Percentiles rank a stretch among this genome's conserved stretches.
Evolutionary conservation across 1,140 invertebrate genomes (phyloP).

Genomic region (Trichoplusia ni): DNA sequence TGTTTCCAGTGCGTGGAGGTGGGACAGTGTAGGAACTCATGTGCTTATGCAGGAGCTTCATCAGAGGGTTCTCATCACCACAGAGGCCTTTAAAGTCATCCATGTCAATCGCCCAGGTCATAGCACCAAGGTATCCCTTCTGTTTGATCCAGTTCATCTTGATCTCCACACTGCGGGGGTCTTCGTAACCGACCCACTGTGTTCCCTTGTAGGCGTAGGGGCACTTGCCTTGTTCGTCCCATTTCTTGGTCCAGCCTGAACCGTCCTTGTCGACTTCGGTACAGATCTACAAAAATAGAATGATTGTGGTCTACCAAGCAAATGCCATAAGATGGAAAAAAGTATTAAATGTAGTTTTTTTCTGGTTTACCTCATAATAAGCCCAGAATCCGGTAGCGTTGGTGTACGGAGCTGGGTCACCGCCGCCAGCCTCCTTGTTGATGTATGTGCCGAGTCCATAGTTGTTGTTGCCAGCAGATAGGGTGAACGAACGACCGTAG

Average conservation of each 20-base stretch:
- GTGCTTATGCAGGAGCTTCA: constrained; percentile 86
- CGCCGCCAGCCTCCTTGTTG: constrained; percentile 93
- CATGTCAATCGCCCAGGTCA: constrained; percentile 96
- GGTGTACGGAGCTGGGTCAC: constrained; percentile 91
- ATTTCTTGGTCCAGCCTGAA: constrained; percentile 90
- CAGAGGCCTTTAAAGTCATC: constrained; percentile 91
- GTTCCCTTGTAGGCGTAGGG: constrained; percentile 93
- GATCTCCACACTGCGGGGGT: constrained; percentile 88
- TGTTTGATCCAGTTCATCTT: constrained; percentile 94
- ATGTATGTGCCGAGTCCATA: constrained; percentile 92
- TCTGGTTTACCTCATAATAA: constrained; percentile 89
- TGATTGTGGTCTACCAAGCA: neutral
- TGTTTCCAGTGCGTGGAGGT: constrained; percentile 83
- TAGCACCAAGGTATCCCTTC: constrained; percentile 91
- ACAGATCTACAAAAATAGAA: constrained; percentile 86
- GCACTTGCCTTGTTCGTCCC: constrained; percentile 90
- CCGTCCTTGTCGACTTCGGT: constrained; percentile 85
- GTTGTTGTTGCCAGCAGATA: constrained; percentile 90
- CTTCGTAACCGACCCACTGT: constrained; percentile 97
- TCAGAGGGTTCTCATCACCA: constrained; percentile 87
- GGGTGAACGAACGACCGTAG: constrained; percentile 91
- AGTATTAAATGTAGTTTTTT: too few species aligned
- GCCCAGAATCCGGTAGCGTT: constrained; percentile 92
- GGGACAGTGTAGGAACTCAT: constrained; percentile 90
- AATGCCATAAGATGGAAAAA: too few species aligned